Percentiles rank a stretch among this genome's conserved stretches.
These are phyloP conservation scores for Stegophylla sp. DNA, from an alignment of 2,888 invertebrate species.

Conservation along the genomic window DNA sequence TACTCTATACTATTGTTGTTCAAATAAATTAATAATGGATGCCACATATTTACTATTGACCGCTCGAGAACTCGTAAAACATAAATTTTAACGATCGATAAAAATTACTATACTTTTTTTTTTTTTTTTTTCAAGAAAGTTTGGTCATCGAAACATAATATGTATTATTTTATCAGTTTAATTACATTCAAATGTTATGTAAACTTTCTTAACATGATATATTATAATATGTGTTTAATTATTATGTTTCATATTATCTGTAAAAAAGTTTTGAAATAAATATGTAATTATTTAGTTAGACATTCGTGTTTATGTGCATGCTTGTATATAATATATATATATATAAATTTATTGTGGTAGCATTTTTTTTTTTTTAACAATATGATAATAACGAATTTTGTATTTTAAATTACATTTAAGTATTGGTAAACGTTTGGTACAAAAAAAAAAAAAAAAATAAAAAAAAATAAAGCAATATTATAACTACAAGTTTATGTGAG, in stretches of 20 bases:
- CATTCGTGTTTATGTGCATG: too few relatives aligned
- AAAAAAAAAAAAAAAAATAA: too few relatives aligned
- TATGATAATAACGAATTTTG: too few relatives aligned
- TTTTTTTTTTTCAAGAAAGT: not conserved
- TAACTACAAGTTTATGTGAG: too few relatives aligned
- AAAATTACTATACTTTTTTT: not conserved
- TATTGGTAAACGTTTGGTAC: too few relatives aligned
- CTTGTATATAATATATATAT: too few relatives aligned
- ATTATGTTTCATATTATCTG: not conserved
- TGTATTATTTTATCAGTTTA: not conserved
- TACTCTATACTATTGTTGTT: conserved; percentile 27
- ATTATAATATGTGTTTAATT: not conserved
- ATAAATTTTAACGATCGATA: not conserved
- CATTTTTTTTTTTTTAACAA: too few relatives aligned
- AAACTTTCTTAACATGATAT: not conserved
- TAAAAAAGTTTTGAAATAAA: not conserved
- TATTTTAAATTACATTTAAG: too few relatives aligned
- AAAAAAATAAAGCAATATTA: too few relatives aligned
- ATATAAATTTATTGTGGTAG: too few relatives aligned
- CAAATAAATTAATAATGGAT: conserved; percentile 11
- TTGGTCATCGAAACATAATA: not conserved
- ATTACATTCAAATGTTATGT: not conserved
- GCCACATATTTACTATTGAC: not conserved
- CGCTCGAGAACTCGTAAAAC: not conserved
- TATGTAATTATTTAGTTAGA: too few relatives aligned